phyloP scores from a whole-genome alignment of 2,888 invertebrate species.

The Agrochola macilenta region DNA sequence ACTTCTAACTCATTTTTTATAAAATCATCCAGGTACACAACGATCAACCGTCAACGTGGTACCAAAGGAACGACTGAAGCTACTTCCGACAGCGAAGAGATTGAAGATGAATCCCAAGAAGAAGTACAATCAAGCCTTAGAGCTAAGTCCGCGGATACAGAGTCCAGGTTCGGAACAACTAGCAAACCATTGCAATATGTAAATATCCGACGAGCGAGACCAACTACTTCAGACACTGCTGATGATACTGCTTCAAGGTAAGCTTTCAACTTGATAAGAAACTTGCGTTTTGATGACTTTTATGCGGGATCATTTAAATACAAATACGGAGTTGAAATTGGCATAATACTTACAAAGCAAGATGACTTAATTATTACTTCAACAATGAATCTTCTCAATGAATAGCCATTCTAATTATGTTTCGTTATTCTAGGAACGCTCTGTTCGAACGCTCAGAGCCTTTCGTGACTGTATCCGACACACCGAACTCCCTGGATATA shows the following conservation, averaged over 20 bases:
- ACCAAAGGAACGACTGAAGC: slow-evolving; percentile 80
- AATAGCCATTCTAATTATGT: background rate
- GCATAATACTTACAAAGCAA: background rate
- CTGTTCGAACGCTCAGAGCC: slow-evolving; percentile 84
- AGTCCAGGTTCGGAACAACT: slow-evolving; percentile 76
- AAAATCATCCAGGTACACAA: slow-evolving; percentile 86
- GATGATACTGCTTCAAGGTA: slow-evolving; percentile 83
- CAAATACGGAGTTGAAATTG: background rate
- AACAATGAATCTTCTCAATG: background rate
- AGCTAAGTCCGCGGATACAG: slow-evolving; percentile 72
- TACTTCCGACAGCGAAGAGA: slow-evolving; percentile 74
- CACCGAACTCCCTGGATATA: slow-evolving; percentile 77
- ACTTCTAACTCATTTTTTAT: background rate
- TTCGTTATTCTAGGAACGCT: slow-evolving; percentile 79
- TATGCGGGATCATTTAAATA: background rate
- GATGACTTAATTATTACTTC: background rate
- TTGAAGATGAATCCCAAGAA: slow-evolving; percentile 73
- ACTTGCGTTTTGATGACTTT: background rate
- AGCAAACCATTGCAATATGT: slow-evolving; percentile 92
- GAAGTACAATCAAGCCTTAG: slow-evolving; percentile 71
- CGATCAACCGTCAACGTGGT: slow-evolving; percentile 91
- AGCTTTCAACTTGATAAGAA: background rate
- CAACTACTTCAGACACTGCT: slow-evolving; percentile 80
- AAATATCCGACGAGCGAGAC: slow-evolving; percentile 92
- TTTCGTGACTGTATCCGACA: slow-evolving; percentile 77